A percentile compares a stretch with the other conserved stretches of the same genome.
Evolutionary conservation across 2,888 invertebrate species (phyloP).

Genomic region (Hypselothyrea guttata): DNA sequence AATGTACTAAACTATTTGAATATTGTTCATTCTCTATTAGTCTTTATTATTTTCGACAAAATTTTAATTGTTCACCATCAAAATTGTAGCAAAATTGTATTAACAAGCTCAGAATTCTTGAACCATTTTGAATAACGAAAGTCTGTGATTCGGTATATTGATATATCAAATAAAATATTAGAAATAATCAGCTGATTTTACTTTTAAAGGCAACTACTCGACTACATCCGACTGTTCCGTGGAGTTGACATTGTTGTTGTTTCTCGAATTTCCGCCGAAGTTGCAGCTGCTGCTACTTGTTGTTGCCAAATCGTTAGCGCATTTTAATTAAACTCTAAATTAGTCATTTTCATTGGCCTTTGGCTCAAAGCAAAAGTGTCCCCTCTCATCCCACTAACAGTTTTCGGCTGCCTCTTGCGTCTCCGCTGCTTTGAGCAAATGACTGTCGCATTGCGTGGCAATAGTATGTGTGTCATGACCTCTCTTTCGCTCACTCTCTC

Average conservation of each 20-base stretch:
- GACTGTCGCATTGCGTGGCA: slow-evolving; percentile 48
- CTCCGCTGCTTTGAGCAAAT: slow-evolving; percentile 51
- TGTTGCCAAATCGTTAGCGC: slow-evolving; percentile 66
- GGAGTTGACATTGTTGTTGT: slow-evolving; percentile 47
- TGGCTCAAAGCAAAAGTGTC: slow-evolving; percentile 61
- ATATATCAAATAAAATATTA: no score
- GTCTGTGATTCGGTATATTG: no score
- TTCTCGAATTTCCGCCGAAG: slow-evolving; percentile 15
- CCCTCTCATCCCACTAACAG: background rate
- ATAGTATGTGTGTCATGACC: slow-evolving; percentile 16
- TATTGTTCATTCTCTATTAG: no score
- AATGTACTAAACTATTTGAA: no score
- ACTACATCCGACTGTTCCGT: background rate
- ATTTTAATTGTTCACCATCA: no score
- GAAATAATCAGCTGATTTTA: no score
- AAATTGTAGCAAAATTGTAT: no score
- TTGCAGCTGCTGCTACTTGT: slow-evolving; percentile 15
- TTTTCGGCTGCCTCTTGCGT: slow-evolving; percentile 31
- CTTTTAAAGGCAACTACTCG: no score
- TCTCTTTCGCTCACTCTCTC: slow-evolving; percentile 56
- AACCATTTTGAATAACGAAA: no score
- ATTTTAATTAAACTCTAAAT: slow-evolving; percentile 75
- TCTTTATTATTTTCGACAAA: no score
- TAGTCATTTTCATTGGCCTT: slow-evolving; percentile 74
- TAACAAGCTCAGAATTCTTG: no score